These are phyloP conservation scores for Euwallacea similis DNA, from an alignment of 1,140 invertebrate species.

Conservation along the genomic window DNA sequence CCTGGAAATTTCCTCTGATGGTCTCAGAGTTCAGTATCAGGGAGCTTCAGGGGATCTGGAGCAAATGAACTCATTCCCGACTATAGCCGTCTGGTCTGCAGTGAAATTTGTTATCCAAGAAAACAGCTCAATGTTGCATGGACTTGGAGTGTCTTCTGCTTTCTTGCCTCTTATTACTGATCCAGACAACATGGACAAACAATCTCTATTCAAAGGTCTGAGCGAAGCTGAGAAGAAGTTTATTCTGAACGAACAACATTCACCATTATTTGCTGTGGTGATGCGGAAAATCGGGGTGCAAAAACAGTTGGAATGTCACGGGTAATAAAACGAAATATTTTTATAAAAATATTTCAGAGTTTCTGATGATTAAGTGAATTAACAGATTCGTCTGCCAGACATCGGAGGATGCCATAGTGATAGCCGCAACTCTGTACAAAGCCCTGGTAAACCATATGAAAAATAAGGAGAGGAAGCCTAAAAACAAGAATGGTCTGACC, in stretches of 20 bases:
- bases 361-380: background rate
- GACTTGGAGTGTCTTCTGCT: slow-evolving; percentile 59
- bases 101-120: slow-evolving; percentile 71
- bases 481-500: slow-evolving; percentile 65
- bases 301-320: slow-evolving; percentile 84
- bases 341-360: background rate
- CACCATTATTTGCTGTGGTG: slow-evolving; percentile 87
- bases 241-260: slow-evolving; percentile 62
- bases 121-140: slow-evolving; percentile 27
- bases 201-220: slow-evolving; percentile 63
- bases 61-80: slow-evolving; percentile 78
- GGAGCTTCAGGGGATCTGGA: slow-evolving; percentile 53
- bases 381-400: slow-evolving; percentile 75
- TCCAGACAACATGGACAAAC: slow-evolving; percentile 75
- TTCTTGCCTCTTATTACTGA: slow-evolving; percentile 86
- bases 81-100: slow-evolving; percentile 89
- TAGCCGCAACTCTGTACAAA: slow-evolving; percentile 86
- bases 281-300: slow-evolving; percentile 80
- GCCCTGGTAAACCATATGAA: slow-evolving; percentile 80
- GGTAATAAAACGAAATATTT: slow-evolving; percentile 45
- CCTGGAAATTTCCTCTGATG: slow-evolving; percentile 70
- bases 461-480: slow-evolving; percentile 59
- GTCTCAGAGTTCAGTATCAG: slow-evolving; percentile 66
- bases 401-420: slow-evolving; percentile 85
- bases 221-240: slow-evolving; percentile 59